Evolutionary conservation across 2,888 invertebrate species (phyloP), one percentile per base, ranked within the genome.

Genomic region (Diabrotica balteata): DNA sequence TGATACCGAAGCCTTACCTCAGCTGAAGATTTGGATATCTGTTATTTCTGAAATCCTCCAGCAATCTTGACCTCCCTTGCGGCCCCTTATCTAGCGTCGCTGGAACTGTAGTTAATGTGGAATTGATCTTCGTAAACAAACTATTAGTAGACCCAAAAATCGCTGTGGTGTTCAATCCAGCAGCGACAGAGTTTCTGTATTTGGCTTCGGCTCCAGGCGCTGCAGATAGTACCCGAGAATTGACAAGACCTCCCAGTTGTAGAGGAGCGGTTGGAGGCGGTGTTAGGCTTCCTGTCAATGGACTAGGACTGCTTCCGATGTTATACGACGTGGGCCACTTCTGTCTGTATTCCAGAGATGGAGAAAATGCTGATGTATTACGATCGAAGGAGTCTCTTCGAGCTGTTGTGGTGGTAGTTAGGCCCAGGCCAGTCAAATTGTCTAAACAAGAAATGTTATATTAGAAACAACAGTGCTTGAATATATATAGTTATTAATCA

Each of bases 31-130:
- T 93, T 72, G 94, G 94, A 86, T 93, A 95, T 80, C 95, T 89
- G 84, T 93, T 93, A 86, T 93, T 93, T 82, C 94, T 90, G 87
- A 98, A 99, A 85, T 98, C 98, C 85, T 98, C 98, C 63, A 99
- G 88, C 64, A 98, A 87, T 57, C 96, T 90, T 77, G 96, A 96
- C 77, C 98, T 89, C 60, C 94, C 93, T 72, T 90, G 88, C 51
- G 89, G 87, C 32, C 83, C 83, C 77, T 86, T 86, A 70, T 86
- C 84, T 49, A 83, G 70, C 42, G 81, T 76, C 66, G 78, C 81
- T 17, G 80, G 80, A 46, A 81, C 80, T 11, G 80, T 71, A 8
- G 81, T 69, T 63, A 83, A 72, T 7, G 82, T 79, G 5, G 83
- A 80, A 68, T 84, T 84, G 69, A 90, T 86, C 79, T 90, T 90